Evolutionary conservation across 2,888 invertebrate species (phyloP).

Genomic region (Merodon equestris): DNA sequence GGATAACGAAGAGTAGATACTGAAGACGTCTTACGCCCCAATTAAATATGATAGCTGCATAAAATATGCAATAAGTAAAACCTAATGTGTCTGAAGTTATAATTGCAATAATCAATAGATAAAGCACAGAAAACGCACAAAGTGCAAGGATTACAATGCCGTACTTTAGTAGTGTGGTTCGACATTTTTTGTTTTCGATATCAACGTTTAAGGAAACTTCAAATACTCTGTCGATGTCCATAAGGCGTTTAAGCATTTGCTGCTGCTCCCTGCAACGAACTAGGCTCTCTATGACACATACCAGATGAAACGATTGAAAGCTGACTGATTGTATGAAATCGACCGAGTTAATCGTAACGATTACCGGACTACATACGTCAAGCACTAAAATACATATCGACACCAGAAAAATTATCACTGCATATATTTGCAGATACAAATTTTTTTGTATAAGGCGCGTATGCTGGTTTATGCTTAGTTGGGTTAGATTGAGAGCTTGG

Average conservation of each 20-base stretch:
- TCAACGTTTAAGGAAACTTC: conserved; percentile 72
- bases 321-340: conserved; percentile 75
- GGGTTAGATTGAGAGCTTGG: conserved; percentile 71
- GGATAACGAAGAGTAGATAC: conserved; percentile 71
- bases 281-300: conserved; percentile 73
- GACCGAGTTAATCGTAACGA: conserved; percentile 70
- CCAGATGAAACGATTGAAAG: conserved; percentile 74
- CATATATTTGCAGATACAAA: conserved; percentile 71
- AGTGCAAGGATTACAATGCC: conserved; percentile 70
- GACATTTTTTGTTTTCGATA: conserved; percentile 69
- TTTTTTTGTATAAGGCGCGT: conserved; percentile 66
- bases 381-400: conserved; percentile 69
- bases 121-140: conserved; percentile 70
- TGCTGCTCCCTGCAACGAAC: conserved; percentile 70
- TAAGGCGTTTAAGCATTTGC: conserved; percentile 70
- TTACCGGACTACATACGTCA: conserved; percentile 69
- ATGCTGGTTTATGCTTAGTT: conserved; percentile 69
- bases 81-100: conserved; percentile 44
- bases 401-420: conserved; percentile 57
- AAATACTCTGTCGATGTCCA: conserved; percentile 74
- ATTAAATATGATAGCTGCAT: no score
- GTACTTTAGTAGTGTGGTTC: no score
- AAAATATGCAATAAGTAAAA: no score
- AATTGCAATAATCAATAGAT: conserved; percentile 71
- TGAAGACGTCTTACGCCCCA: conserved; percentile 75